phyloP scores from a whole-genome alignment of 2,888 invertebrate species.

The Lutraria lutraria region DNA sequence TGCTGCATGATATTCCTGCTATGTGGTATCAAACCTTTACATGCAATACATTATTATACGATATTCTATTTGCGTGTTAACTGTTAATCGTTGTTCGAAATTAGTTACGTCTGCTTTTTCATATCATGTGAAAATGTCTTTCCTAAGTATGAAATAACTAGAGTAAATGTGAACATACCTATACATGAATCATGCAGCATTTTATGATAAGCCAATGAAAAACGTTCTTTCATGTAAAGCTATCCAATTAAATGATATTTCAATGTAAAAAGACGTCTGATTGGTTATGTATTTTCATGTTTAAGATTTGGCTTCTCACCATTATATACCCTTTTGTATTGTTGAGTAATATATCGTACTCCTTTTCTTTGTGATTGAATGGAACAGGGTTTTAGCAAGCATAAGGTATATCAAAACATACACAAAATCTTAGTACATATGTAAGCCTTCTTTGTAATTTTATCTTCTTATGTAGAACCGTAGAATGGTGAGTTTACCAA shows the following conservation, averaged over 20 bases:
- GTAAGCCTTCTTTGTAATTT: conserved; percentile 10
- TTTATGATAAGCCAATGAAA: not conserved
- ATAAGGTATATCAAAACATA: conserved; percentile 13
- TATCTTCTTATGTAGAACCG: conserved; percentile 29
- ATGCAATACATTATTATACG: not conserved
- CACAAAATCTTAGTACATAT: not conserved
- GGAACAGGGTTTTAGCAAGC: conserved; percentile 21
- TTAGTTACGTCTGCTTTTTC: not conserved
- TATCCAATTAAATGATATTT: not conserved
- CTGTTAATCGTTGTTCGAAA: not conserved
- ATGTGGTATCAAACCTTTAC: conserved; percentile 13
- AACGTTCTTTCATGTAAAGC: not conserved
- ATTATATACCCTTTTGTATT: conserved; percentile 3
- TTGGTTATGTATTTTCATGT: not conserved
- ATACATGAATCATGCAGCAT: conserved; percentile 17
- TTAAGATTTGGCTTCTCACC: not conserved
- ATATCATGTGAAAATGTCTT: not conserved
- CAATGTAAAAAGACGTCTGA: not conserved
- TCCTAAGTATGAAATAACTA: too few species aligned
- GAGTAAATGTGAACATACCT: too few species aligned
- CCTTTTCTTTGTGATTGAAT: conserved; percentile 9
- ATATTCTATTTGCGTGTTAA: not conserved
- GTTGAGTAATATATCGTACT: conserved; percentile 2
- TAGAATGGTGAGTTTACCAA: conserved; percentile 26
- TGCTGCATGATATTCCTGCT: conserved; percentile 37